These are phyloP conservation scores for Sebastes kiyomatsui DNA, from an alignment of 2,797 vertebrate genomes.

Conservation along the genomic window DNA sequence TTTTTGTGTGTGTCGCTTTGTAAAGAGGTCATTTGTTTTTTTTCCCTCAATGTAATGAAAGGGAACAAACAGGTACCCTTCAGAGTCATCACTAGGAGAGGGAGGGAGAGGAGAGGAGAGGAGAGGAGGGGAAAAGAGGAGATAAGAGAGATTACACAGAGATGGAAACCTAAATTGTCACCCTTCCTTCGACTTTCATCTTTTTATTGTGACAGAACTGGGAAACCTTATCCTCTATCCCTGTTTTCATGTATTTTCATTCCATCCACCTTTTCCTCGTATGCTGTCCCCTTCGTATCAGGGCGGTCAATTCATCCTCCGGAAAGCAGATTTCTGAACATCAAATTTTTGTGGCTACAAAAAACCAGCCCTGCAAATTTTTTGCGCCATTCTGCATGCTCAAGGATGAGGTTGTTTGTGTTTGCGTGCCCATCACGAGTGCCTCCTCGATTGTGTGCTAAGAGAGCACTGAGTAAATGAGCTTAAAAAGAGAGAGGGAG, in stretches of 20 bases:
- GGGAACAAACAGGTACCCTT: constrained; percentile 45
- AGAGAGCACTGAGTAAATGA: constrained; percentile 66
- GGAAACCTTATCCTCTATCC: constrained; percentile 13
- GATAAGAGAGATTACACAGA: constrained; percentile 8
- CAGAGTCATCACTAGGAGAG: constrained; percentile 18
- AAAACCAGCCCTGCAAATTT: constrained; percentile 1
- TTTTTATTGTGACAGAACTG: constrained; percentile 16
- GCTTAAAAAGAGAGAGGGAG: constrained; percentile 77
- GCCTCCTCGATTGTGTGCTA: constrained; percentile 47
- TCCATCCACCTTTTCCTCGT: background rate
- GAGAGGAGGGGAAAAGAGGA: background rate
- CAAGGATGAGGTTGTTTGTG: constrained; percentile 46
- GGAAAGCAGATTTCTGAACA: constrained; percentile 3
- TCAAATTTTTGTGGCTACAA: constrained; percentile 1
- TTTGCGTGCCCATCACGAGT: constrained; percentile 46
- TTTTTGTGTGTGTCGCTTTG: constrained; percentile 22
- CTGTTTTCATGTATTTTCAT: background rate
- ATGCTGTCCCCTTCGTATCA: background rate
- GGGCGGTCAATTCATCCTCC: constrained; percentile 15
- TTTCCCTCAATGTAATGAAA: constrained; percentile 21
- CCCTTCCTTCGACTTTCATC: constrained; percentile 31
- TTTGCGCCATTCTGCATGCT: background rate
- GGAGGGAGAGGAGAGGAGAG: background rate
- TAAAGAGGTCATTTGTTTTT: constrained; percentile 39
- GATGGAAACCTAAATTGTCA: constrained; percentile 35